Conservation (phyloP, 2,888 invertebrate species). For the Tetragonisca angustula region DNA sequence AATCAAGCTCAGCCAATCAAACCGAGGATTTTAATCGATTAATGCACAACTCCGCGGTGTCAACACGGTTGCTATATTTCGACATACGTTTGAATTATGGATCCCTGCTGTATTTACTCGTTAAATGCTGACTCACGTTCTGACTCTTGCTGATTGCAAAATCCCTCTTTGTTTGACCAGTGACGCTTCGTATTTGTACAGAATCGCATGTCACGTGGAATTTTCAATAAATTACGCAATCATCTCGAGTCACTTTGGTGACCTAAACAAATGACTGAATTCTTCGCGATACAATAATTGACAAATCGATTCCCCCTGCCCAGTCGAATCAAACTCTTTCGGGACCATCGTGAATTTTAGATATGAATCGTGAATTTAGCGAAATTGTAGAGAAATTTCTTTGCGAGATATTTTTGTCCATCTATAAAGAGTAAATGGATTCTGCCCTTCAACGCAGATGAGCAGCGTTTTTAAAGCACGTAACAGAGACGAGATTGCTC, state of each 20-base stretch:
- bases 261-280: not conserved
- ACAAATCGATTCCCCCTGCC: not conserved
- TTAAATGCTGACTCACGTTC: not conserved
- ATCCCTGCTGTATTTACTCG: not conserved
- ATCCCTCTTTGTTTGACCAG: no score
- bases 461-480: constrained; percentile 17
- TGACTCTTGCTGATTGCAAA: no score
- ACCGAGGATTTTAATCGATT: no score
- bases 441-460: constrained; percentile 7
- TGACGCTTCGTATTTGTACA: not conserved
- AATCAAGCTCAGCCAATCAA: no score
- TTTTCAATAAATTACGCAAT: not conserved
- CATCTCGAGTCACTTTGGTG: not conserved
- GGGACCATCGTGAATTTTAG: not conserved
- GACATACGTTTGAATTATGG: not conserved
- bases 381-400: not conserved
- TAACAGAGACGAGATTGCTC: constrained; percentile 2
- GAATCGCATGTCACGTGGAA: not conserved
- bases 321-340: not conserved
- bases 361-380: no score
- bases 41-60: not conserved
- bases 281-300: not conserved
- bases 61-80: not conserved
- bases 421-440: constrained; percentile 3
- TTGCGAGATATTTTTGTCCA: no score